Evolutionary conservation across 2,113 vertebrate genomes (phyloP), one percentile per base, ranked within the genome.

Genomic region (Eubucco bourcierii): DNA sequence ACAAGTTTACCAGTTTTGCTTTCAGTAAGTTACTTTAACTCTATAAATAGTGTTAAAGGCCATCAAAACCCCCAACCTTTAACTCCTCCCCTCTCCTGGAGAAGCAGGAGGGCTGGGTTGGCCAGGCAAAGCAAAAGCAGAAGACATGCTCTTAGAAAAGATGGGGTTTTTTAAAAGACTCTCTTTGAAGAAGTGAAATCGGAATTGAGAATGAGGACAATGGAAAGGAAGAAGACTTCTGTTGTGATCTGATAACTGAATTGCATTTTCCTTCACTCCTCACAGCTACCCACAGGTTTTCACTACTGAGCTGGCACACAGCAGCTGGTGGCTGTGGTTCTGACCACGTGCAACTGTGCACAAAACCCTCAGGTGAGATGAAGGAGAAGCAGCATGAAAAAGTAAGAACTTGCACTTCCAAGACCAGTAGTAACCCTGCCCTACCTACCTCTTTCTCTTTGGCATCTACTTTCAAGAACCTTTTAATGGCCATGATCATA

Each of bases 401-500:
- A 67, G 10, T 12, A 75, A 83, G 33, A 70, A 5, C 14, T 70
- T 55, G 9, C 5, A 20, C 31, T 89, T 80, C 47, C 50, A 64
- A 64, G 17, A 71, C 44, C 11, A 94, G 15, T 31, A 67, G 55
- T 53, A 84, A 55, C 24, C 20, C 63, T 15, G 15, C n/a, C 50
- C 17, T 67, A 59, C 94, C 81, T 85, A 98, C 98, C 98, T 98
- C 98, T 61, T 95, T 74, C 27, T 98, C 97, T 50, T 97, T 86
- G 70, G 86, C 24, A 61, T 93, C 93, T 20, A 96, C 74, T 75
- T 94, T 96, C 3, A 98, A 92, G 90, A 99, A 99, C 0, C 67
- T 95, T 94, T 98, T 98, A 47, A 99, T 88, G 39, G 97, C 93
- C 39, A 93, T 66, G 59, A 99, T 90, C 66, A 98, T 95, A 87